A percentile compares a stretch with the other conserved stretches of the same genome.
These are phyloP conservation scores for Subacronicta megacephala DNA, from an alignment of 2,888 invertebrate genomes.

Conservation along the genomic window DNA sequence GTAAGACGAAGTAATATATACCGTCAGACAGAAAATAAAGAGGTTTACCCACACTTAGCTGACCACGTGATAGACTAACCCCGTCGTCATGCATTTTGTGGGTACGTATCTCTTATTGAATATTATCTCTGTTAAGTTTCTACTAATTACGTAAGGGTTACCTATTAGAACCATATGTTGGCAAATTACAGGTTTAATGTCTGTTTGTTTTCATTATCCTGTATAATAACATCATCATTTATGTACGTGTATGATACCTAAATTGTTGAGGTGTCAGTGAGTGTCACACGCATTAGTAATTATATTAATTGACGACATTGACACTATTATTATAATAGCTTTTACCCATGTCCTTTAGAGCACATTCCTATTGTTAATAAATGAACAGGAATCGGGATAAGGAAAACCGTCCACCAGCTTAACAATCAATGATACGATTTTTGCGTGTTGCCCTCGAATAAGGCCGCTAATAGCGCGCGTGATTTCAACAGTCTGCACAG, in stretches of 20 bases:
- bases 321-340: conserved; percentile 1
- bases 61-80: conserved; percentile 5
- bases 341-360: conserved; percentile 32
- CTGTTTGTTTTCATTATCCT: too few relatives aligned
- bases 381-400: conserved; percentile 41
- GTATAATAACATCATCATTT: too few relatives aligned
- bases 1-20: not conserved
- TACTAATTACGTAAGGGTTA: too few relatives aligned
- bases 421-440: conserved; percentile 53
- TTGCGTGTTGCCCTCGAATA: conserved; percentile 52
- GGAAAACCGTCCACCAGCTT: conserved; percentile 41
- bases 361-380: conserved; percentile 13
- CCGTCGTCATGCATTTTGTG: too few relatives aligned
- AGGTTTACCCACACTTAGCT: conserved; percentile 4
- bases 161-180: too few relatives aligned
- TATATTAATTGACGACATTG: conserved; percentile 28
- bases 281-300: conserved; percentile 11
- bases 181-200: too few relatives aligned
- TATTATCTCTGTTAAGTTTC: too few relatives aligned
- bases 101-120: too few relatives aligned
- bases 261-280: too few relatives aligned
- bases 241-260: too few relatives aligned
- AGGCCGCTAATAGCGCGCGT: conserved; percentile 55
- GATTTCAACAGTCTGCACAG: conserved; percentile 40
- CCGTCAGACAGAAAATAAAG: conserved; percentile 1